Base-by-base conservation (phyloP, 2,113 vertebrate genomes). In the Canis aureus region DNA sequence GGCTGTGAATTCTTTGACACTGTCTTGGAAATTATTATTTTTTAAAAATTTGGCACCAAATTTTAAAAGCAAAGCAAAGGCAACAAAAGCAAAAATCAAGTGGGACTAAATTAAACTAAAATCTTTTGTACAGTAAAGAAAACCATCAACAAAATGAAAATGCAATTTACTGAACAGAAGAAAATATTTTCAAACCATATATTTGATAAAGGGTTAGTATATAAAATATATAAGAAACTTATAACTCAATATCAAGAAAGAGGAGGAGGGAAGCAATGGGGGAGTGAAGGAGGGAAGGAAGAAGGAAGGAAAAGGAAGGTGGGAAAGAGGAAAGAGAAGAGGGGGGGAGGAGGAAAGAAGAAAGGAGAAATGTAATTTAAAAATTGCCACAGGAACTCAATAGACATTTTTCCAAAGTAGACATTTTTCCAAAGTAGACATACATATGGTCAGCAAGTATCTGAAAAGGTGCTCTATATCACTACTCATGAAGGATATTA, bases 281-380 rank as follows among this genome's bases (percentile, higher is more conserved):
- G 23, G 43, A 76, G 71, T 11, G 71, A 38, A 25, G 11, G 27
- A 64, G 25, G 25, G 13, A 29, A 32, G 20, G 67, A 11, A 73
- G 9, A 38, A 9, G 9, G 35, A 12, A 5, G 22, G 11, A 25
- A 5, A 43, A 5, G 0, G 11, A 23, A 10, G 23, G 12, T 49
- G 23, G 23, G 13, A 27, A 13, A 0, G 23, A 4, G 23, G 13
- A 27, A 13, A 0, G 23, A 4, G 16, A 7, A 38, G 27, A 11
- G 17, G 78, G 13, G 38, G 73, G 71, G 12, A 7, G 43, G 12
- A 49, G 3, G 8, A 51, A 57, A 0, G 23, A 4, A 29, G 23
- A 38, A 38, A 25, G 32, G 66, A 78, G 49, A 53, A 9, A 20
- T 27, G 2, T 32, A 80, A 69, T 69, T 55, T 27, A 20, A 73